Conservation (phyloP, 2,797 vertebrate species). For the Telmatherina bonti region DNA sequence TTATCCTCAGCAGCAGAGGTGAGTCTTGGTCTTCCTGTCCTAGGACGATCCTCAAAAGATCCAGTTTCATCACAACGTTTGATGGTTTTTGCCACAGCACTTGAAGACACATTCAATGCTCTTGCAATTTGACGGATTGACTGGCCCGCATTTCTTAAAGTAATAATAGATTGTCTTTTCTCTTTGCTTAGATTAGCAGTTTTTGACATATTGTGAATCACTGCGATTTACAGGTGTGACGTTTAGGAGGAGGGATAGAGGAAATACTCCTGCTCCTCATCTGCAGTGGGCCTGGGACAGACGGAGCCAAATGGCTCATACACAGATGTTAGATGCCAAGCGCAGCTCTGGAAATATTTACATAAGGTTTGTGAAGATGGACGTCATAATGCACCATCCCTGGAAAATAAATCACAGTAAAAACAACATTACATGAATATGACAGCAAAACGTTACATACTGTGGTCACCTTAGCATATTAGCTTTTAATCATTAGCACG, state of each 20-base stretch:
- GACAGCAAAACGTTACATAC: background rate
- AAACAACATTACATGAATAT: background rate
- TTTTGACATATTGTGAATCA: background rate
- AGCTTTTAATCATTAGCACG: too few relatives aligned
- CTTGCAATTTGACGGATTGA: background rate
- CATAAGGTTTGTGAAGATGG: background rate
- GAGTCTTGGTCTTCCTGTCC: background rate
- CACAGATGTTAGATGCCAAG: background rate
- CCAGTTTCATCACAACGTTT: constrained; percentile 5
- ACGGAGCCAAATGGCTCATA: background rate
- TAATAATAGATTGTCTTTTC: background rate
- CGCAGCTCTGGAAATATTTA: background rate
- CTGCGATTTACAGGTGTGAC: background rate
- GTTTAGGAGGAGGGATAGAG: background rate
- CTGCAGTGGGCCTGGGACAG: background rate
- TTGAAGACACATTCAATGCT: background rate
- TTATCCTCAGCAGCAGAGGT: constrained; percentile 3
- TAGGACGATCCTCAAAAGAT: background rate
- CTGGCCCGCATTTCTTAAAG: background rate
- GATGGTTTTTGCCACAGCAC: constrained; percentile 2
- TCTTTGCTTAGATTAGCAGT: background rate
- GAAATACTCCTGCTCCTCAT: background rate
- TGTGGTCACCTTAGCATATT: too few relatives aligned
- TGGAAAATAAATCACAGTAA: background rate
- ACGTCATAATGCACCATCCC: background rate